phyloP scores from a whole-genome alignment of 2,113 vertebrate genomes.

The Nerophis lumbriciformis region DNA sequence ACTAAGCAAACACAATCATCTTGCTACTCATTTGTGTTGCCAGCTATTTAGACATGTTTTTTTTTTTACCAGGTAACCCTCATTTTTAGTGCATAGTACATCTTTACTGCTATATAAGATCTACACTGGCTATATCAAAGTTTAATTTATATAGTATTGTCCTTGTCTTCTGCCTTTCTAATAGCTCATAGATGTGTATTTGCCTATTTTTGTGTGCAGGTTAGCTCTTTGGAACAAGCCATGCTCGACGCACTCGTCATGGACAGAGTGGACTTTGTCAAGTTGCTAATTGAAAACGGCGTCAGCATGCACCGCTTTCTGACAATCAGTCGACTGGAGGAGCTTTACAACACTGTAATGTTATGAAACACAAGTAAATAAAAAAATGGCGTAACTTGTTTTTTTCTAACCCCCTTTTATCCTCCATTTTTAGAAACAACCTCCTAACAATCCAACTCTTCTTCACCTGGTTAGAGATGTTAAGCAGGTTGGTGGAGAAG shows the following conservation, averaged over 20 bases:
- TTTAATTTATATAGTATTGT: no score
- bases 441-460: constrained; percentile 89
- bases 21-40: no score
- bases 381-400: neutral
- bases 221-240: constrained; percentile 94
- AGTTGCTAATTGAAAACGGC: constrained; percentile 96
- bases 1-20: no score
- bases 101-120: no score
- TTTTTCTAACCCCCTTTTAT: neutral
- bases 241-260: constrained; percentile 98
- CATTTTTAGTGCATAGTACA: no score
- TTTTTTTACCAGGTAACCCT: no score
- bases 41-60: no score
- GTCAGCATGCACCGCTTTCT: constrained; percentile 99
- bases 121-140: no score
- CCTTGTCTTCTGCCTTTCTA: no score
- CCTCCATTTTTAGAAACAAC: constrained; percentile 83
- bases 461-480: constrained; percentile 94
- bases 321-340: constrained; percentile 92
- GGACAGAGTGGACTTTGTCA: constrained; percentile 98
- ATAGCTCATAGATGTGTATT: no score
- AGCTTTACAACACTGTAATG: constrained; percentile 95
- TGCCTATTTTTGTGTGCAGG: constrained; percentile 64
- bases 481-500: constrained; percentile 80
- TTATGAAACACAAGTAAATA: neutral